Percentiles rank a stretch among this genome's conserved stretches.
These are phyloP conservation scores for Actias luna DNA, from an alignment of 2,888 invertebrate species.

Conservation along the genomic window DNA sequence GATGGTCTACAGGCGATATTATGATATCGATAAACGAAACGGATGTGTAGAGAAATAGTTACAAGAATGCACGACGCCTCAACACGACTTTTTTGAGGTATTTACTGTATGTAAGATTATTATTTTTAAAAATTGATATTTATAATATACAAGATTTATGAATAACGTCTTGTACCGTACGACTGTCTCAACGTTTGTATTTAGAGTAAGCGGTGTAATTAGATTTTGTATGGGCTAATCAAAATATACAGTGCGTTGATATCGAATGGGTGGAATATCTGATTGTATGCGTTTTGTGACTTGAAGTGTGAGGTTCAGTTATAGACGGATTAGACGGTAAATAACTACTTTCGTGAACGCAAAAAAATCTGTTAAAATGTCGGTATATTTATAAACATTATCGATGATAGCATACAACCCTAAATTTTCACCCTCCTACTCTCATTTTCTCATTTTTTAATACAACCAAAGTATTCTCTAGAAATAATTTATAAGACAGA, in stretches of 20 bases:
- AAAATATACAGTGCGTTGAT: slow-evolving; percentile 68
- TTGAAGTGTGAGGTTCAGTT: slow-evolving; percentile 24
- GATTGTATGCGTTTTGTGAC: neutral
- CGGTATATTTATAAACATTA: too few relatives aligned
- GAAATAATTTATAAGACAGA: too few relatives aligned
- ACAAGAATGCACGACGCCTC: slow-evolving; percentile 44
- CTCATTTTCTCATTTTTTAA: too few relatives aligned
- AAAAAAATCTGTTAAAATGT: too few relatives aligned
- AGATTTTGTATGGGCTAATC: slow-evolving; percentile 77
- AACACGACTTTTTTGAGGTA: slow-evolving; percentile 57
- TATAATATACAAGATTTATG: slow-evolving; percentile 24
- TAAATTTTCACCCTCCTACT: too few relatives aligned
- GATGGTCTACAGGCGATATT: slow-evolving; percentile 17
- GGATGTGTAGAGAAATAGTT: slow-evolving; percentile 19
- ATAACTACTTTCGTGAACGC: too few relatives aligned
- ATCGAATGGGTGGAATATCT: slow-evolving; percentile 29
- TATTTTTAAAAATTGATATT: slow-evolving; percentile 34
- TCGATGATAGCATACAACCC: too few relatives aligned
- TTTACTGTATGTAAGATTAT: slow-evolving; percentile 45
- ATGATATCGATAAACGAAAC: slow-evolving; percentile 16
- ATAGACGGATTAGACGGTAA: neutral
- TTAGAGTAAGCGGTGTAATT: slow-evolving; percentile 62
- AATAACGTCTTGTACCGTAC: slow-evolving; percentile 34
- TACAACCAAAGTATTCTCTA: too few relatives aligned
- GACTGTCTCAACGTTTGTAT: slow-evolving; percentile 59